Base-by-base conservation (phyloP, 37 sponge, comb jelly and placozoan genomes). In the Dysidea cf. avara region DNA sequence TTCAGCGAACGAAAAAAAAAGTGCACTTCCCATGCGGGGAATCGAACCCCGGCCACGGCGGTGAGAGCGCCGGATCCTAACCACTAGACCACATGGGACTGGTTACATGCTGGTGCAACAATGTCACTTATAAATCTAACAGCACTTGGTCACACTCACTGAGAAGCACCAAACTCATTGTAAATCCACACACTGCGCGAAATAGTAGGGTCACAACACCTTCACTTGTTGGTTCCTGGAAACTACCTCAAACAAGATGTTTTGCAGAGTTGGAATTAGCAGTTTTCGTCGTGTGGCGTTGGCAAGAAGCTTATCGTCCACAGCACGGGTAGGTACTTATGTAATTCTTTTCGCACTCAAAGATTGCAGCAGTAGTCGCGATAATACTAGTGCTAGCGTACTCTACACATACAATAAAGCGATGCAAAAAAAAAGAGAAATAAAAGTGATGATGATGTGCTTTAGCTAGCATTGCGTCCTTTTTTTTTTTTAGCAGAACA, bases 31-130 rank as follows among this genome's bases (percentile, higher is more conserved):
- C 88, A 81, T 80, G 76, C 77, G 77, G 88, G 82, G 88, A 87
- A 82, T 87, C 73, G 88, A 87, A 87, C 78, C 82, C 81, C 71
- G 81, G 87, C 87, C 87, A 70, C 76, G 81, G 71, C 87, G 77
- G 81, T 86, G 87, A 81, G 87, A 86, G 82, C 83, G 82, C 68
- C 78, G 82, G 76, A 87, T 81, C 88, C 88, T 87, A 87, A 81
- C 83, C 88, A 81, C 78, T 87, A 82, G 83, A 87, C 88, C 88
- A 87, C 82, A 80, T 87, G 88, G 78, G 88, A 69, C 46, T 43
- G 5, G 7, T 12, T 43, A 9, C 46, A 12, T 12, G 9, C 5
- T 43, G 9, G 7, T 5, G 5, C 9, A 43, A 9, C 5, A 43
- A 43, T 43, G 46, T 43, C 5, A 9, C 46, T 43, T 43, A 43